These are phyloP conservation scores for Trachymyrmex septentrionalis DNA, from an alignment of 1,140 invertebrate genomes.

Conservation along the genomic window DNA sequence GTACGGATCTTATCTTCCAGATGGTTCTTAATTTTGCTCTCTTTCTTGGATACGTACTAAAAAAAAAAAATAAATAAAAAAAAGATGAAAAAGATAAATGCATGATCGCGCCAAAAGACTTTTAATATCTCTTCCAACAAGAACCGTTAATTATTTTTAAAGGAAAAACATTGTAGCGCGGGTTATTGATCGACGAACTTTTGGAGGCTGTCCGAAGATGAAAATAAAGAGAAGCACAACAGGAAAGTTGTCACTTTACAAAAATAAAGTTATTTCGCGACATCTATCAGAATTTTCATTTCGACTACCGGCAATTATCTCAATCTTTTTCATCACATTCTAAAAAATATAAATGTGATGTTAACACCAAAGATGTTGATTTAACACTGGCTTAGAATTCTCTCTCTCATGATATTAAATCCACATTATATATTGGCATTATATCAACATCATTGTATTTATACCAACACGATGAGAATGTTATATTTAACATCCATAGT, in stretches of 20 bases:
- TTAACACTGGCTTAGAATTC: no score
- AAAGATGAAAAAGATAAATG: constrained; percentile 14
- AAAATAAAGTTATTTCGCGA: neutral
- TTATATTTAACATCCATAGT: no score
- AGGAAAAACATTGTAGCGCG: neutral
- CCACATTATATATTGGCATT: no score
- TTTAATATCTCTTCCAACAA: constrained; percentile 25
- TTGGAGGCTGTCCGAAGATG: neutral
- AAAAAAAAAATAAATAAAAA: neutral
- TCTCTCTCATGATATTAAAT: no score
- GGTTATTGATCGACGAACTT: constrained; percentile 27
- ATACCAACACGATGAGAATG: no score
- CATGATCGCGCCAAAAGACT: constrained; percentile 53
- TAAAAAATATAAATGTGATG: no score
- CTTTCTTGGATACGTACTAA: constrained; percentile 34
- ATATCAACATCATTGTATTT: no score
- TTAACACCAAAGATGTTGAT: no score
- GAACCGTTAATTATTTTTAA: neutral
- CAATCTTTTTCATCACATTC: neutral
- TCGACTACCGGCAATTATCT: neutral
- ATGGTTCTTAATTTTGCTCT: constrained; percentile 65
- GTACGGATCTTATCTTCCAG: constrained; percentile 73
- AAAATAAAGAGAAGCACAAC: neutral
- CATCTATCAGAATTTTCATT: neutral
- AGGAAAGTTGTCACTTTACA: neutral